Evolutionary conservation across 2,888 invertebrate species (phyloP).

Genomic region (Caenorhabditis sp.): DNA sequence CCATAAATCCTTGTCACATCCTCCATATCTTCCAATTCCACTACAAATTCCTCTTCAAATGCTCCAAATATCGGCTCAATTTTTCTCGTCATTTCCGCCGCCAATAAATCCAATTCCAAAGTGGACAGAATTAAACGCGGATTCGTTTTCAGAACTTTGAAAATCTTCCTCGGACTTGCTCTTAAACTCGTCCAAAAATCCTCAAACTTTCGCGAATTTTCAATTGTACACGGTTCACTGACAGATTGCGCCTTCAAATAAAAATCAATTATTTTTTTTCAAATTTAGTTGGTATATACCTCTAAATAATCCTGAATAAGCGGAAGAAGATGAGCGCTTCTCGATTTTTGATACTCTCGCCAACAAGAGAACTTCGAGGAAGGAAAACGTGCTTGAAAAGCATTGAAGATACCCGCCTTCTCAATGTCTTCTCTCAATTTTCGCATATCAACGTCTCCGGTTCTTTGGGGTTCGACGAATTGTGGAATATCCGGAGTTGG

Average conservation of each 20-base stretch:
- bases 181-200: too few species aligned
- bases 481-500: conserved; percentile 34
- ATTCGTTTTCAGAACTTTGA: neutral
- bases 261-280: too few species aligned
- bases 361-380: neutral
- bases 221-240: too few species aligned
- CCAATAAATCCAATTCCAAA: neutral
- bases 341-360: too few species aligned
- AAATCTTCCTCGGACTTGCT: neutral
- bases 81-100: neutral
- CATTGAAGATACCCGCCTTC: neutral
- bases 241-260: too few species aligned
- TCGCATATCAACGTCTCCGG: neutral
- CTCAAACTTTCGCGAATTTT: too few species aligned
- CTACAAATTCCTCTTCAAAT: neutral
- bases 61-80: neutral
- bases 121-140: neutral
- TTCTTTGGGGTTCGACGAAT: neutral
- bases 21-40: neutral
- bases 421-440: neutral
- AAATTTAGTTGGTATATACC: too few species aligned
- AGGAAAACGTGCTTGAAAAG: neutral
- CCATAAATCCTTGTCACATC: neutral
- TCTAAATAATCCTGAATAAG: too few species aligned
- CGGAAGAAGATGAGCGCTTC: too few species aligned